phyloP scores from a whole-genome alignment of 35 echinoderm and acorn worm species.

The Amphiura filiformis region DNA sequence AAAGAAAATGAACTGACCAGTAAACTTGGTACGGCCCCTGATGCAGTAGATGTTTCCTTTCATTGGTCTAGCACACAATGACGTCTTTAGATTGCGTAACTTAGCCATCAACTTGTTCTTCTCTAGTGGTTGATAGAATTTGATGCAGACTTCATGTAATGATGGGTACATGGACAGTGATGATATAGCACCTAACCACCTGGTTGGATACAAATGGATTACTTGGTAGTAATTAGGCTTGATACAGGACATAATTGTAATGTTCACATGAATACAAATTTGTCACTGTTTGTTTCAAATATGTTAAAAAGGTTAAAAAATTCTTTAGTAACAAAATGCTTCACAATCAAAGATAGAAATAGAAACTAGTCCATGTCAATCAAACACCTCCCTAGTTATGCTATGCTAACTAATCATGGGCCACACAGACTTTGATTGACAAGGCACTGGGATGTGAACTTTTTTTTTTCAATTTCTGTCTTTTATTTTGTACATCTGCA shows the following conservation, averaged over 20 bases:
- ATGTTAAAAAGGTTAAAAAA: no score
- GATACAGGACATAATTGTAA: background rate
- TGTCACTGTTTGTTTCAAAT: no score
- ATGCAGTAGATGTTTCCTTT: conserved; percentile 71
- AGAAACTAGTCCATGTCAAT: no score
- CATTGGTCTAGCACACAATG: conserved; percentile 9
- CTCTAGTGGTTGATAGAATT: conserved; percentile 78
- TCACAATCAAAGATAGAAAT: no score
- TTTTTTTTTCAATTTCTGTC: no score
- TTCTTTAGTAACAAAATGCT: no score
- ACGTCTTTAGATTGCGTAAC: conserved; percentile 32
- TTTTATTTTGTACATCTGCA: no score
- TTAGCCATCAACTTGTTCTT: conserved; percentile 57
- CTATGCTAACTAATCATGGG: no score
- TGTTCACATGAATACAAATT: no score
- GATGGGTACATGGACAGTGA: conserved; percentile 1
- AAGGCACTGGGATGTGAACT: no score
- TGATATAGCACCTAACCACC: background rate
- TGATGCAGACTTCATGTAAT: conserved; percentile 44
- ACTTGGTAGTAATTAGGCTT: background rate
- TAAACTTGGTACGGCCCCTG: conserved; percentile 58
- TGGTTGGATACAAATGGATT: background rate
- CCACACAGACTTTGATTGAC: no score
- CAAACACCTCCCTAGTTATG: no score
- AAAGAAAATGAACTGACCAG: conserved; percentile 66